Evolutionary conservation across 2,888 invertebrate genomes (phyloP).

Genomic region (Drosophila limbata): DNA sequence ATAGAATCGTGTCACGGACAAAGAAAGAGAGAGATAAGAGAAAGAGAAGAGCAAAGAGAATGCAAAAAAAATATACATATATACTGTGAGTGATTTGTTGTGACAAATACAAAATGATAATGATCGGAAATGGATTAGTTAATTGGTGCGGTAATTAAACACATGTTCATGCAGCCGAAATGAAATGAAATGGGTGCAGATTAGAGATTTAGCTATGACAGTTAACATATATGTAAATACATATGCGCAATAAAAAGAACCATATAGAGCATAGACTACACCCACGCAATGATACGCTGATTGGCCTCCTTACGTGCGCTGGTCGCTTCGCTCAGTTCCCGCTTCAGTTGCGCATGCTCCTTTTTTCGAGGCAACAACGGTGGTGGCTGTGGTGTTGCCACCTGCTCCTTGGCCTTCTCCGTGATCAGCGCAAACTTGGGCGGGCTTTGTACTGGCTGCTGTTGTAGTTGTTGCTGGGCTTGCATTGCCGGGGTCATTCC

Average conservation of each 20-base stretch:
- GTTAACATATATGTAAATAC: conserved; percentile 17
- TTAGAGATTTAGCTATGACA: conserved; percentile 20
- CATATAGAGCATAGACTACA: conserved; percentile 81
- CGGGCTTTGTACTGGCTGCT: conserved; percentile 57
- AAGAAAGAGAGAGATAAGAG: conserved; percentile 45
- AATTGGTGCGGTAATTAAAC: conserved; percentile 24
- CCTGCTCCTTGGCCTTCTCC: conserved; percentile 29
- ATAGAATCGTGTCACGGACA: conserved; percentile 29
- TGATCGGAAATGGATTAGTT: conserved; percentile 24
- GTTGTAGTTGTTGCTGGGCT: conserved; percentile 20
- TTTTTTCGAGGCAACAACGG: conserved; percentile 66
- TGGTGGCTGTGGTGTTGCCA: conserved; percentile 55
- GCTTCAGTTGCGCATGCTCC: conserved; percentile 80
- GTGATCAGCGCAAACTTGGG: conserved; percentile 71
- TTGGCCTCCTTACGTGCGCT: conserved; percentile 85
- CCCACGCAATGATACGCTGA: conserved; percentile 85
- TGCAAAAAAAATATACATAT: conserved; percentile 50
- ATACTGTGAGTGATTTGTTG: conserved; percentile 38
- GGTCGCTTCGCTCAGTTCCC: conserved; percentile 84
- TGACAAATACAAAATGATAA: conserved; percentile 6
- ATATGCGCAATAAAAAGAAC: conserved; percentile 21
- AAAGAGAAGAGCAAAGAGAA: conserved; percentile 68
- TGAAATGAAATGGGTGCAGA: conserved; percentile 27
- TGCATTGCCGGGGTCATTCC: conserved; percentile 34
- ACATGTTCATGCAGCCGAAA: conserved; percentile 38